Base-by-base conservation (phyloP, 2,113 vertebrate species). In the Dendropsophus ebraccatus region DNA sequence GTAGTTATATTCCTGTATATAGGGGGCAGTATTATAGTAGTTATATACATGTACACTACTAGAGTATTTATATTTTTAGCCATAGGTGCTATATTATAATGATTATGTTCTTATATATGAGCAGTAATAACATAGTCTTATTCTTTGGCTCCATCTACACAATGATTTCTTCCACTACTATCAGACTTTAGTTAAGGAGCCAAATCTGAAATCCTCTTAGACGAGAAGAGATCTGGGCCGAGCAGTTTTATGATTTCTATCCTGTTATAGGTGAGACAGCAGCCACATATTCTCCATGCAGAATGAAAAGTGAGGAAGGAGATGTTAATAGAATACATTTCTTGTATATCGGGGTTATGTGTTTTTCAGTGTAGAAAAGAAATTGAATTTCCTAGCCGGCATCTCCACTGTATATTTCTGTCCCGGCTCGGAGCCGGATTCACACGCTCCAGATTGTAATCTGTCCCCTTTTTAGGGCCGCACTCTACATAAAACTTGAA, bases 281-380 rank as follows among this genome's bases (percentile, higher is more conserved):
- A 79, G 76, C 60, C 77, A 75, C 75, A 79, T 79, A 85, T 85
- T 85, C 75, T 79, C 74, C 70, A 79, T 79, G 60, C 62, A 79
- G 47, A 69, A 85, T 67, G 47, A 78, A 85, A 67, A 30, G 75
- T 72, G 78, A 81, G 85, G 77, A 85, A 79, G 67, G 67, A 87
- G 74, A 87, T 74, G 50, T 72, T 81, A 87, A 81, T 81, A 58
- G 37, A 81, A 87, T 87, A 74, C 85, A 47, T 87, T 86, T 86
- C 81, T 81, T 87, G 77, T 81, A 62, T 67, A 60, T 37, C 67
- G 5, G 65, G 67, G 77, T 81, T 87, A 87, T 87, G 85, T 87
- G 85, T 81, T 87, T 87, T 81, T 47, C 16, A 84, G 67, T 62
- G 65, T 81, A 60, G 54, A 87, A 67, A 62, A 74, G 82, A 87